phyloP scores from a whole-genome alignment of 2,888 invertebrate genomes.

The Drosophila pseudotakahashii region DNA sequence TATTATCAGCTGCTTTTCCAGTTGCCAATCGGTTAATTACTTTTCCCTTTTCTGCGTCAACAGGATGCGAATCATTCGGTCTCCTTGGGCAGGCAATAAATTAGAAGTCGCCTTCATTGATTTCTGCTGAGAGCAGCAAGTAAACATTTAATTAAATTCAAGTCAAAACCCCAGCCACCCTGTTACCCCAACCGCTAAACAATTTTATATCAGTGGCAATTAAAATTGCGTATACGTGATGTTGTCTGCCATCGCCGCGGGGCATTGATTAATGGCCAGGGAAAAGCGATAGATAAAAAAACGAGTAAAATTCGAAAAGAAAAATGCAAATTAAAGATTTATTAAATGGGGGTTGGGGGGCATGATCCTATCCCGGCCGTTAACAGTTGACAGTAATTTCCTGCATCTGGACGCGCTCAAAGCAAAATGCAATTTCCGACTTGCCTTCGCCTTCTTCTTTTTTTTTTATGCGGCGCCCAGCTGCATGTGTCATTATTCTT shows the following conservation, averaged over 20 bases:
- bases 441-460: background rate
- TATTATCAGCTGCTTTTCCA: slow-evolving; percentile 39
- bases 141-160: slow-evolving; percentile 52
- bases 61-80: slow-evolving; percentile 16
- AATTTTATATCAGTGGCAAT: slow-evolving; percentile 47
- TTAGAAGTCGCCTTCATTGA: slow-evolving; percentile 46
- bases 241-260: slow-evolving; percentile 33
- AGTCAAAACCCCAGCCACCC: slow-evolving; percentile 1
- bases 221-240: slow-evolving; percentile 52
- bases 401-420: slow-evolving; percentile 61
- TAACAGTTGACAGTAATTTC: slow-evolving; percentile 66
- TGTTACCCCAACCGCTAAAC: slow-evolving; percentile 27
- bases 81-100: slow-evolving; percentile 38
- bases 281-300: slow-evolving; percentile 9
- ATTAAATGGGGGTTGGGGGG: slow-evolving; percentile 25
- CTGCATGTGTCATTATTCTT: slow-evolving; percentile 49
- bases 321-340: slow-evolving; percentile 46
- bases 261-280: slow-evolving; percentile 40
- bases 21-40: slow-evolving; percentile 56
- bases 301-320: slow-evolving; percentile 6
- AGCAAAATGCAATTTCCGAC: slow-evolving; percentile 75
- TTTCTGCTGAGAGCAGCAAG: slow-evolving; percentile 52
- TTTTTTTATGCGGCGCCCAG: slow-evolving; percentile 42
- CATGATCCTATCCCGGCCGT: slow-evolving; percentile 33
- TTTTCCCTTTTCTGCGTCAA: slow-evolving; percentile 41